Base-by-base conservation (phyloP, 2,113 vertebrate species). In the Semicossyphus pulcher region DNA sequence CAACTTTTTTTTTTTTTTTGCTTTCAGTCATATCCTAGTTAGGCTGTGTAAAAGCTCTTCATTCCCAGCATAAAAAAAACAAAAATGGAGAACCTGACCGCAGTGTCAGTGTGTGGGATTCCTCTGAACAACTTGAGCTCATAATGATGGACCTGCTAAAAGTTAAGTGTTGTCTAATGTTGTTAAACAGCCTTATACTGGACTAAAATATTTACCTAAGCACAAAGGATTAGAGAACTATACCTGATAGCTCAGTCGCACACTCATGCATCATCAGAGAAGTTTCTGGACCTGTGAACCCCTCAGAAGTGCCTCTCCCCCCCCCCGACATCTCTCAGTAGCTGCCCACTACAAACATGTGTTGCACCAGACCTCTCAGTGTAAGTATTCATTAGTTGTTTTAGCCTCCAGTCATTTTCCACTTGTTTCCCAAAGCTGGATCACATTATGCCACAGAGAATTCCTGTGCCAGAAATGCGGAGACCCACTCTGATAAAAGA, bases 391-490 rank as follows among this genome's bases (percentile, higher is more conserved):
- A 93, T 93, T 93, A 92, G 90, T 84, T 86, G 79, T 86, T 86
- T 78, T 88, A 36, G 88, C 92, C 91, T 83, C 72, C 65, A 90
- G 93, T 81, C 84, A 91, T 93, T 94, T 93, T 93, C 93, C 93
- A 93, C 92, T 89, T 90, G 86, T 88, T 90, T 90, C 89, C 67
- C 58, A 90, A 92, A 93, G 85, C 89, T 91, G 90, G 89, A 86
- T 91, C 91, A 77, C 87, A 92, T 92, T 92, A 91, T 93, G 74
- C 84, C 80, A 89, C 78, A 69, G 72, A 90, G 78, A 85, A 90
- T 91, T 88, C 78, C 84, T 31, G 34, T 71, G 82, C 81, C 86
- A 84, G 78, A 89, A 87, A 86, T 88, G 77, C 42, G n/a, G 52
- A 87, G 78, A 88, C 81, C 76, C 77, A 88, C 82, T 91, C 83